Evolutionary conservation across 2,113 vertebrate genomes (phyloP).

Genomic region (Cebidichthys violaceus): DNA sequence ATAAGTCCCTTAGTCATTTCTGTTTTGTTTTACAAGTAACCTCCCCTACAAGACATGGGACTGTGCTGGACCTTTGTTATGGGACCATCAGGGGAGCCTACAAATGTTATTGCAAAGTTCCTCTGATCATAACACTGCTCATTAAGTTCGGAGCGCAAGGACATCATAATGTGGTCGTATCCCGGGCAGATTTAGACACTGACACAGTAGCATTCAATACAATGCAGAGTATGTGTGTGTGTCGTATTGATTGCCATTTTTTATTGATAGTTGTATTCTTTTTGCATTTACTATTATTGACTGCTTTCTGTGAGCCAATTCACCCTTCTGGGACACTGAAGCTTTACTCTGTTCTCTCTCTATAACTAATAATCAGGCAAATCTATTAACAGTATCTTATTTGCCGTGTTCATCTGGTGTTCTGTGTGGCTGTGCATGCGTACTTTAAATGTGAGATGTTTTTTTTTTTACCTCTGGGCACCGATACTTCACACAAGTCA

Average conservation of each 20-base stretch:
- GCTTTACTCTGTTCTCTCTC: neutral
- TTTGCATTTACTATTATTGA: neutral
- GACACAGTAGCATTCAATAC: neutral
- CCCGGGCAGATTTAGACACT: neutral
- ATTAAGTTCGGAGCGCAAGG: neutral
- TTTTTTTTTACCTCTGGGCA: slow-evolving; percentile 42
- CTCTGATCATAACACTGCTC: neutral
- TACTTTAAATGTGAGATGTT: slow-evolving; percentile 16
- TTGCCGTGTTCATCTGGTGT: neutral
- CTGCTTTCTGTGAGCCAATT: neutral
- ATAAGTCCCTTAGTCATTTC: neutral
- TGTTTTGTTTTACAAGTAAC: neutral
- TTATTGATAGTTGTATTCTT: neutral
- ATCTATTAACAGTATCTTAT: neutral
- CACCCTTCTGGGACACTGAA: neutral
- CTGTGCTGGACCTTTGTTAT: neutral
- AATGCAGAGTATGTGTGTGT: neutral
- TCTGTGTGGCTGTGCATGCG: slow-evolving; percentile 15
- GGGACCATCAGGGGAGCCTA: neutral
- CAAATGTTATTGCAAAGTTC: neutral
- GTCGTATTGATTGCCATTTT: neutral
- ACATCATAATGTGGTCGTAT: neutral
- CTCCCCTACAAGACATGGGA: neutral
- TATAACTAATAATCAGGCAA: neutral
- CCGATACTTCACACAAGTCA: slow-evolving; percentile 57